These are phyloP conservation scores for Phyllotreta cruciferae DNA, from an alignment of 2,888 invertebrate genomes.

Conservation along the genomic window DNA sequence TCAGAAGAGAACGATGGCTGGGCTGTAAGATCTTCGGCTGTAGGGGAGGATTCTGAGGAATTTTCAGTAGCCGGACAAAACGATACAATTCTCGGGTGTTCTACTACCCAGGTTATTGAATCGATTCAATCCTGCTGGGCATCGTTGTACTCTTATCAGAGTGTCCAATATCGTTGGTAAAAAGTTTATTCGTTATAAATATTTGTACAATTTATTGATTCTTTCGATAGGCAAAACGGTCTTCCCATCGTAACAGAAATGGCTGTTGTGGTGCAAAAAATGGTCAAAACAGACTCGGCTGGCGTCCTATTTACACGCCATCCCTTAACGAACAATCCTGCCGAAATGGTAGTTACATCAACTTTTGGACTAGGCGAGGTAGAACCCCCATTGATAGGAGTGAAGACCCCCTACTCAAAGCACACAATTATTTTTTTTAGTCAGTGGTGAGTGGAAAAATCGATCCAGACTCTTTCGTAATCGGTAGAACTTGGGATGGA, in stretches of 20 bases:
- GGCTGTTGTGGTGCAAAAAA: constrained; percentile 81
- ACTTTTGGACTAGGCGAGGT: constrained; percentile 87
- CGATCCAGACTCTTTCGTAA: constrained; percentile 77
- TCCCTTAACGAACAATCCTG: constrained; percentile 75
- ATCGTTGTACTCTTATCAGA: constrained; percentile 78
- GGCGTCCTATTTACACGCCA: constrained; percentile 86
- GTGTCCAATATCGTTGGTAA: constrained; percentile 79
- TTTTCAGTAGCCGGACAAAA: constrained; percentile 87
- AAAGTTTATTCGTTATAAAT: background rate
- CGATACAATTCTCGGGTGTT: constrained; percentile 76
- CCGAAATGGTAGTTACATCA: constrained; percentile 74
- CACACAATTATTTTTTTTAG: constrained; percentile 58
- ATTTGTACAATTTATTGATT: background rate
- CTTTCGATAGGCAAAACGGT: constrained; percentile 70
- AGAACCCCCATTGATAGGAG: no score
- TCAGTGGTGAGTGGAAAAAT: constrained; percentile 79
- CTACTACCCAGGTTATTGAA: constrained; percentile 62
- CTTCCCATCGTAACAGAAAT: constrained; percentile 72
- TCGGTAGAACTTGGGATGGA: constrained; percentile 63
- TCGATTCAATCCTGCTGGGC: constrained; percentile 81
- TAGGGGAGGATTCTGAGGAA: constrained; percentile 82
- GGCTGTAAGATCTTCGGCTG: constrained; percentile 74
- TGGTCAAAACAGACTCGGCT: constrained; percentile 74
- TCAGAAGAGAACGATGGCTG: constrained; percentile 58
- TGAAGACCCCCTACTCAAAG: no score